phyloP scores from a whole-genome alignment of 1,140 invertebrate genomes.

The Brachionus paranguensis region DNA sequence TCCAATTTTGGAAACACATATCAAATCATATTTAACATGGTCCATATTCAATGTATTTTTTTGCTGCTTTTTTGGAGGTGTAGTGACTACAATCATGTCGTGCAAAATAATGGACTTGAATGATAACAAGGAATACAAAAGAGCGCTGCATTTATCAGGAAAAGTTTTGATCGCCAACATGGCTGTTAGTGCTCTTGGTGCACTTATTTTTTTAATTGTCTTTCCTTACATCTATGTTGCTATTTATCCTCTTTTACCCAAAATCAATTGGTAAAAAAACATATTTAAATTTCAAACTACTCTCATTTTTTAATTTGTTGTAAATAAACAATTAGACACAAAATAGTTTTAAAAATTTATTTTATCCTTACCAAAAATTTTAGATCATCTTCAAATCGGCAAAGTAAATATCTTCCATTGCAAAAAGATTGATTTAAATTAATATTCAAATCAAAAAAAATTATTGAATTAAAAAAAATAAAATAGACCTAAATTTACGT shows the following conservation, averaged over 20 bases:
- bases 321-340: background rate
- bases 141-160: background rate
- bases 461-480: no score
- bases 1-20: background rate
- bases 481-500: no score
- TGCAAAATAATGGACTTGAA: slow-evolving; percentile 31
- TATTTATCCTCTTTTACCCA: slow-evolving; percentile 33
- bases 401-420: no score
- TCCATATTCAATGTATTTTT: slow-evolving; percentile 22
- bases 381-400: no score
- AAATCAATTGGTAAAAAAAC: slow-evolving; percentile 21
- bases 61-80: slow-evolving; percentile 25
- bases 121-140: slow-evolving; percentile 18
- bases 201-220: slow-evolving; percentile 13
- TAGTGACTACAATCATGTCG: slow-evolving; percentile 22
- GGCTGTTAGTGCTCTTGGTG: slow-evolving; percentile 32
- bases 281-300: background rate
- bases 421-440: no score
- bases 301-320: background rate
- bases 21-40: slow-evolving; percentile 38
- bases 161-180: slow-evolving; percentile 34
- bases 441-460: no score
- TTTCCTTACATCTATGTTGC: slow-evolving; percentile 37
- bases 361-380: no score
- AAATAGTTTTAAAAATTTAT: no score